Evolutionary conservation across 2,888 invertebrate species (phyloP).

Genomic region (Drosophila pegasa): DNA sequence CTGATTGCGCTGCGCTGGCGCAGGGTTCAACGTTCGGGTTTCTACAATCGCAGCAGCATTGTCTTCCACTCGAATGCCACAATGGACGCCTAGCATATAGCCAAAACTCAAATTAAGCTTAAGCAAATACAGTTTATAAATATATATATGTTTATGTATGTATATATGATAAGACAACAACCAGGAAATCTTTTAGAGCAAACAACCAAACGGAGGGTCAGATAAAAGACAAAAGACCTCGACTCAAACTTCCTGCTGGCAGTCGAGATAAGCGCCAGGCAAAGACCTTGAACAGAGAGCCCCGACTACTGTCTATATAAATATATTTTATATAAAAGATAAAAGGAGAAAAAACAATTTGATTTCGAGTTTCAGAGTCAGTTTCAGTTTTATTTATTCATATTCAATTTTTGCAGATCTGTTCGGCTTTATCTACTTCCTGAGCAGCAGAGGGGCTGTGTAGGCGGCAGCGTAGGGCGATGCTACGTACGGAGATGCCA

Average conservation of each 20-base stretch:
- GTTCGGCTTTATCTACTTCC: constrained; percentile 55
- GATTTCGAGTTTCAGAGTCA: constrained; percentile 23
- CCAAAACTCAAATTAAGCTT: constrained; percentile 52
- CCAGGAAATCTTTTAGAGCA: constrained; percentile 28
- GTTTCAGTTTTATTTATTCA: constrained; percentile 26
- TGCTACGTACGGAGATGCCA: constrained; percentile 54
- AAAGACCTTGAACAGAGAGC: constrained; percentile 52
- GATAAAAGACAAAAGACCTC: constrained; percentile 12
- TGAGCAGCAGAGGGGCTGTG: constrained; percentile 64
- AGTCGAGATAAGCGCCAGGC: constrained; percentile 38
- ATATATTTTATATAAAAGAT: constrained; percentile 12
- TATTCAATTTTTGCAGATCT: constrained; percentile 17
- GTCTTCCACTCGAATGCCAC: constrained; percentile 83
- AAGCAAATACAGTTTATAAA: constrained; percentile 3
- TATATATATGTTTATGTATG: neutral
- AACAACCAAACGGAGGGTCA: constrained; percentile 27
- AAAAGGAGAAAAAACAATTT: constrained; percentile 27
- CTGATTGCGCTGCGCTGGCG: constrained; percentile 53
- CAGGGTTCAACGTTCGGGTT: constrained; percentile 66
- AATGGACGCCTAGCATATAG: constrained; percentile 67
- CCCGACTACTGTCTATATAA: neutral
- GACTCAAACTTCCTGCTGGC: constrained; percentile 42
- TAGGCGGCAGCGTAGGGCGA: constrained; percentile 64
- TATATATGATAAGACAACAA: constrained; percentile 1
- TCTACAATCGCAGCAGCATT: constrained; percentile 80